Base-by-base conservation (phyloP, 53 echinoderm and acorn worm genomes). In the Arbacia lixula region DNA sequence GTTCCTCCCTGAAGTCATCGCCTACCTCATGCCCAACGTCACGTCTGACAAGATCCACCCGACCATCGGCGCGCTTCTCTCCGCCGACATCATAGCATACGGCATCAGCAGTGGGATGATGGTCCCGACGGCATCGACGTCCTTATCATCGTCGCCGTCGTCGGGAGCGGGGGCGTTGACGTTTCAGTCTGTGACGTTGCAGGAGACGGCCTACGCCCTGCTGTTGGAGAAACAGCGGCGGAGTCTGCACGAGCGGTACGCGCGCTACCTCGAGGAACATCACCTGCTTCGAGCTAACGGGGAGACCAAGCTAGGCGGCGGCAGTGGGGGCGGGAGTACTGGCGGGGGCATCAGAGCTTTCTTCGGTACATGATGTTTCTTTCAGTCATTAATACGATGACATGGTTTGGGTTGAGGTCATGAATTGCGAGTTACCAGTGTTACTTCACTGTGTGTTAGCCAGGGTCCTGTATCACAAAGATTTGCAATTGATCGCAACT, bases 161-260 rank as follows among this genome's bases (percentile, higher is more conserved):
- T 72, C 41, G 46, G 76, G 53, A 24, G 32, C 49, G 5, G 76
- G 84, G 26, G 52, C 67, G 57, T 68, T 99, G 24, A 75, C 87
- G 12, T 99, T 99, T 74, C 88, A 92, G 84, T 94, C 99, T 3
- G 37, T 83, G 5, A 94, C 92, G 5, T 82, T 99, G 10, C 99
- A 94, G 68, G 99, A 99, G 76, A 94, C 94, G 31, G 99, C 94
- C 46, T 95, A 99, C 81, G 77, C 90, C 1, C 85, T 99, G 21
- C 87, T 99, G 28, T 60, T 92, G 31, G 90, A 90, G 62, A 99
- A 94, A 53, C 94, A 90, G 66, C 72, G 99, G 28, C 68, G 84
- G 53, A 99, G 92, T 41, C 94, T 99, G 12, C 99, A 99, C 43
- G 94, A 92, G 58, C 69, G 85, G 29, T 92, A 93, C 20, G 93